Percentiles rank a stretch among this genome's conserved stretches.
Conservation (phyloP, 2,888 invertebrate species). For the Ypsolopha sequella region DNA sequence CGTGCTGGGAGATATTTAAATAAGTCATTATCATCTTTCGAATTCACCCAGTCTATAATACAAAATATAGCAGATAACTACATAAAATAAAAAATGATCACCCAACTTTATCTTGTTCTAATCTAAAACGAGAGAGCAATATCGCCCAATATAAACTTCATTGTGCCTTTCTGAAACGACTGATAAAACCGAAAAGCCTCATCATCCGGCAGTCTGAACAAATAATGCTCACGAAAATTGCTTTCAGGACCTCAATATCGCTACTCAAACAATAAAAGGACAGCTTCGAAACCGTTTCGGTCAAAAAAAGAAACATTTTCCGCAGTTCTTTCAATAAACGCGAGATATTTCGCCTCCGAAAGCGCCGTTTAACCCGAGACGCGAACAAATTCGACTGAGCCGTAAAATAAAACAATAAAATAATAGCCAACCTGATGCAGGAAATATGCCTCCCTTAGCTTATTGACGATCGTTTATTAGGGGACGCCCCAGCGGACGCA, state of each 20-base stretch:
- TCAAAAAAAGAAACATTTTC: conserved; percentile 8
- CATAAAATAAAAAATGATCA: too few species aligned
- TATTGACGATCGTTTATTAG: conserved; percentile 4
- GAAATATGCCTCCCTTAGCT: conserved; percentile 16
- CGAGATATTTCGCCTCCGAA: conserved; percentile 10
- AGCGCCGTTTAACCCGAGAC: conserved; percentile 17
- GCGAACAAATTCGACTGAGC: conserved; percentile 14
- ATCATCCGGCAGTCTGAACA: not conserved
- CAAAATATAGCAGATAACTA: too few species aligned
- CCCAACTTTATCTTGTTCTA: not conserved
- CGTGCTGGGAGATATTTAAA: not conserved
- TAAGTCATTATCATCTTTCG: too few species aligned
- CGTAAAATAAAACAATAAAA: conserved; percentile 20
- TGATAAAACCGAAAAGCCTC: not conserved
- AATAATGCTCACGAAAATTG: conserved; percentile 6
- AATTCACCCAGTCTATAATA: too few species aligned
- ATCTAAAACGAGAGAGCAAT: not conserved
- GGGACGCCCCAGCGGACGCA: conserved; percentile 3
- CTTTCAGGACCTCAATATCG: conserved; percentile 10
- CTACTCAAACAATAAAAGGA: conserved; percentile 8
- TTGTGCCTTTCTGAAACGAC: not conserved
- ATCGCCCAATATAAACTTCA: not conserved
- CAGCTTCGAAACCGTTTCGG: conserved; percentile 6
- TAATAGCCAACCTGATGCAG: conserved; percentile 19
- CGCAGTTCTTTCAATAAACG: not conserved